A percentile compares a stretch with the other conserved stretches of the same genome.
phyloP scores from a whole-genome alignment of 1,140 invertebrate species.

The Leptinotarsa texana region DNA sequence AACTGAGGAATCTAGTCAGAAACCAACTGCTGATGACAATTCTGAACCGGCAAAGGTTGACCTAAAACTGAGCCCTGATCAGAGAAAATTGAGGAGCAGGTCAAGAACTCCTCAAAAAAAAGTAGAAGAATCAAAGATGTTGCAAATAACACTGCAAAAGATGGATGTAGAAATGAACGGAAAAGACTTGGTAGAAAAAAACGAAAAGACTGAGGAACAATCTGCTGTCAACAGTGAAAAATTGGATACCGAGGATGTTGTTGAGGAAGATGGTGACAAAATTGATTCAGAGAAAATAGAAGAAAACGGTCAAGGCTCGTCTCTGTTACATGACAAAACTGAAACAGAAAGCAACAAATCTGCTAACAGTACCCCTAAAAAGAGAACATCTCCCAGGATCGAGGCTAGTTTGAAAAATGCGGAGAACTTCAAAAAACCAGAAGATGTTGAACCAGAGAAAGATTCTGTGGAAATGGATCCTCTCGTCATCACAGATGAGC shows the following conservation, averaged over 20 bases:
- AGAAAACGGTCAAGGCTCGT: background rate
- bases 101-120: slow-evolving; percentile 20
- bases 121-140: slow-evolving; percentile 7
- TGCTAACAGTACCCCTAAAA: background rate
- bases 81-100: slow-evolving; percentile 7
- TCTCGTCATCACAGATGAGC: slow-evolving; percentile 47
- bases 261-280: slow-evolving; percentile 19
- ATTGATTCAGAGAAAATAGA: slow-evolving; percentile 11
- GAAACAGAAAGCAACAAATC: slow-evolving; percentile 7
- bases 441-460: background rate
- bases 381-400: background rate
- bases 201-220: slow-evolving; percentile 25
- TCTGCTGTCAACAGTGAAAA: slow-evolving; percentile 5
- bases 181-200: slow-evolving; percentile 15
- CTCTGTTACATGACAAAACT: background rate
- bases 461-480: slow-evolving; percentile 47
- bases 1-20: background rate
- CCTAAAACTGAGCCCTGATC: background rate
- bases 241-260: slow-evolving; percentile 19
- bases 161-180: slow-evolving; percentile 18
- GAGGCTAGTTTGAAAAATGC: background rate
- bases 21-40: background rate
- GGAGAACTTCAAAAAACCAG: slow-evolving; percentile 7
- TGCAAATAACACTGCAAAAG: slow-evolving; percentile 19
- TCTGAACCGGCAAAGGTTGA: background rate